Evolutionary conservation across 2,113 vertebrate genomes (phyloP), one percentile per base, ranked within the genome.

Genomic region (Mus musculus): DNA sequence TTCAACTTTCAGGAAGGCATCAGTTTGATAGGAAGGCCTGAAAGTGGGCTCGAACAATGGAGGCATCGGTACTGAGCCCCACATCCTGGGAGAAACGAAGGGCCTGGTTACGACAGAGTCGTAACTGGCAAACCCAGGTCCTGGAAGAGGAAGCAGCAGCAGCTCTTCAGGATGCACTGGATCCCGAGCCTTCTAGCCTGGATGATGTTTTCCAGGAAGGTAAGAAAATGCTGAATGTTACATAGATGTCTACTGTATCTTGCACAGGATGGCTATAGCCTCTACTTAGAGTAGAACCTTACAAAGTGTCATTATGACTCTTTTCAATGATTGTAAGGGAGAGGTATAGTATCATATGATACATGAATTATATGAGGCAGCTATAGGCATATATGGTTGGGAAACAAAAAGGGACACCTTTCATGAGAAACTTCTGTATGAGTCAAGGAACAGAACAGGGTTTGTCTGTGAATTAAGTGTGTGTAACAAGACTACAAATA

Each of bases 161-260:
- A 0, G 90, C 76, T 69, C 63, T 97, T 42, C 97, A 89, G 87
- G 97, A 97, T 4, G 52, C 89, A 77, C 89, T 95, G 0, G 97
- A 97, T 54, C 88, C 90, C 1, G 96, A 90, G 89, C 97, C 97
- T 0, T 95, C 98, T 33, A 96, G 85, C 73, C 61, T 96, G 91
- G 98, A 99, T 2, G 98, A 99, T 0, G 98, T 98, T 73, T 99
- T 99, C 95, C 98, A 98, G 9, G 98, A 99, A 81, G 99, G 99
- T 99, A 54, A 22, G 96, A 72, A 22, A 17, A 12, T 30, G 8
- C 36, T 59, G 28, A 76, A 22, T 61, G 19, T 24, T 14, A 33
- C 0, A 20, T 16, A 12, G 1, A 22, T 22, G n/a, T 33, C 52
- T 49, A 7, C 10, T 0, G n/a, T 28, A 3, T 71, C 78, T 42